Conservation (phyloP, 2,888 invertebrate genomes). For the Thera britannica region DNA sequence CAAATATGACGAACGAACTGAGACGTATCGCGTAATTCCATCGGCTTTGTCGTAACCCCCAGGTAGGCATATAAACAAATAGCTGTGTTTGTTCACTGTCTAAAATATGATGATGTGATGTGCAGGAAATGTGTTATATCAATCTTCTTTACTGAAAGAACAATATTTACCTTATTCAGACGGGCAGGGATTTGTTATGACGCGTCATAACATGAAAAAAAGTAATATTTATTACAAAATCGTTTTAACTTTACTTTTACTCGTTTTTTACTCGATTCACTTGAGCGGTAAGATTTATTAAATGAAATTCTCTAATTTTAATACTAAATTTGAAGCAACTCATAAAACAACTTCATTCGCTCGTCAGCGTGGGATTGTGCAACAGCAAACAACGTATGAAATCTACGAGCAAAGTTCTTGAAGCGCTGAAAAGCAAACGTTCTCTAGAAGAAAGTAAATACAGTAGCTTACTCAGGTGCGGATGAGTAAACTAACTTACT, state of each 20-base stretch:
- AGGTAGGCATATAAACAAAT: conserved; percentile 51
- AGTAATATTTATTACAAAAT: background rate
- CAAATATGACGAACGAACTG: conserved; percentile 49
- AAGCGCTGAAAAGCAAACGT: conserved; percentile 41
- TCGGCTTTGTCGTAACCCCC: conserved; percentile 46
- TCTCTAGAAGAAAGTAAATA: conserved; percentile 47
- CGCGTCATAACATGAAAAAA: background rate
- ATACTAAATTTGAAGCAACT: conserved; percentile 21
- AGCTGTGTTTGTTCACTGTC: conserved; percentile 35
- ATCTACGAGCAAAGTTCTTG: conserved; percentile 28
- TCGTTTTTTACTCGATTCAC: background rate
- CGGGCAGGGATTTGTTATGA: conserved; percentile 10
- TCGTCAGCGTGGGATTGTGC: conserved; percentile 30
- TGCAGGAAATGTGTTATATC: conserved; percentile 34
- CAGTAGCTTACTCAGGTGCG: conserved; percentile 58
- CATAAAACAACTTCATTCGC: conserved; percentile 22
- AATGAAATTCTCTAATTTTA: conserved; percentile 1
- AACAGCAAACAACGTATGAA: conserved; percentile 34
- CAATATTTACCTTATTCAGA: conserved; percentile 25
- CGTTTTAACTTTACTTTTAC: background rate
- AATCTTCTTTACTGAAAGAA: conserved; percentile 32
- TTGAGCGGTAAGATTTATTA: background rate
- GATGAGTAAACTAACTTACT: conserved; percentile 51
- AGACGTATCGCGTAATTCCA: conserved; percentile 66
- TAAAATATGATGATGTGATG: conserved; percentile 30